phyloP scores from a whole-genome alignment of 2,888 invertebrate genomes.

The Caenorhabditis macrosperma region DNA sequence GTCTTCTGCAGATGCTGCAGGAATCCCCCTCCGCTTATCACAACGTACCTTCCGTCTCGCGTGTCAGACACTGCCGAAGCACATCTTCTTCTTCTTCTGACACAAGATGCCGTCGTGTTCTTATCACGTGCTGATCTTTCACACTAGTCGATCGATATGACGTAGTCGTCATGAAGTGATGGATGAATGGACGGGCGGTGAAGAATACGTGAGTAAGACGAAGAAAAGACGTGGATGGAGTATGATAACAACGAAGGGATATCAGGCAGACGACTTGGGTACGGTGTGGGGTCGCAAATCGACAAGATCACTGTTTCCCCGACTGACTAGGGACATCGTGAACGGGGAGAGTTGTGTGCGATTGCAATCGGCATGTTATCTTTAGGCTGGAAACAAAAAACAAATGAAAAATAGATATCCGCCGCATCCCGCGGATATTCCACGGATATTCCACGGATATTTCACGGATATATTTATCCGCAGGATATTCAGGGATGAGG shows the following conservation, averaged over 20 bases:
- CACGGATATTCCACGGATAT: too few relatives aligned
- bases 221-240: background rate
- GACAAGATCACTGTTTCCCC: too few relatives aligned
- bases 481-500: too few relatives aligned
- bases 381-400: too few relatives aligned
- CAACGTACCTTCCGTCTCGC: background rate
- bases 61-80: background rate
- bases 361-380: too few relatives aligned
- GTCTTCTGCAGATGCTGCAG: conserved; percentile 3
- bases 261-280: background rate
- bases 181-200: background rate
- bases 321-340: too few relatives aligned
- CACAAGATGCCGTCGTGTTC: background rate
- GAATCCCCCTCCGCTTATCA: background rate
- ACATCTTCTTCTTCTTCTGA: background rate
- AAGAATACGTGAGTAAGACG: background rate
- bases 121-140: conserved; percentile 4
- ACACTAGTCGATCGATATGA: background rate
- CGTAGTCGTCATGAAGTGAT: background rate
- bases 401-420: too few relatives aligned
- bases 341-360: too few relatives aligned
- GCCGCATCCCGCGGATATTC: too few relatives aligned
- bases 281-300: background rate
- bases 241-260: background rate
- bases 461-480: too few relatives aligned